phyloP scores from a whole-genome alignment of 2,113 vertebrate species.

The Zosterops pallidus region DNA sequence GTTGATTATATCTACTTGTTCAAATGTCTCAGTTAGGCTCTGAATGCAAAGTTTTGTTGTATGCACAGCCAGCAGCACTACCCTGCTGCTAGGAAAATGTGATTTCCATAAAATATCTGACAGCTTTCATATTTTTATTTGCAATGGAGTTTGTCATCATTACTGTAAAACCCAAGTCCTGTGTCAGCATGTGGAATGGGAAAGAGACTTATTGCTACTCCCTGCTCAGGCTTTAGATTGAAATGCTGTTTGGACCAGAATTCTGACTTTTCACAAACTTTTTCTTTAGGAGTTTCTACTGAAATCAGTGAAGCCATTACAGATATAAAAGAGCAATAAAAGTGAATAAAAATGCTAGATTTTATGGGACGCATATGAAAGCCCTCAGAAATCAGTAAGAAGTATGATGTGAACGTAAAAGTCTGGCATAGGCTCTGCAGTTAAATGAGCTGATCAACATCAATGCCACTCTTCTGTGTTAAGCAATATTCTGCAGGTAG shows the following conservation, averaged over 20 bases:
- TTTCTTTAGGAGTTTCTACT: neutral
- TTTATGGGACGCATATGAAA: neutral
- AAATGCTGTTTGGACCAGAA: neutral
- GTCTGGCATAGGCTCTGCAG: neutral
- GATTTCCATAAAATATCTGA: neutral
- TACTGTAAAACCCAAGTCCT: neutral
- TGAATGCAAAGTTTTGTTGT: neutral
- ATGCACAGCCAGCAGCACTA: neutral
- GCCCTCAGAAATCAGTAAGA: neutral
- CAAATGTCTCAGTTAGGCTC: neutral
- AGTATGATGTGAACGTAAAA: neutral
- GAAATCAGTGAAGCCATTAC: neutral
- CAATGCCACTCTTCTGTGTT: neutral
- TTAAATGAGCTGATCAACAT: neutral
- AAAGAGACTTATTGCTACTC: neutral
- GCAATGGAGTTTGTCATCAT: neutral
- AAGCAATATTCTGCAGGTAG: neutral
- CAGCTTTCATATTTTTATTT: neutral
- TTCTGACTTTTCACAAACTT: neutral
- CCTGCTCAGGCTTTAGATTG: neutral
- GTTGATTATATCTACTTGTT: neutral
- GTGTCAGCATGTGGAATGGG: neutral
- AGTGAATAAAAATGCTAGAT: neutral
- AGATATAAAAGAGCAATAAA: neutral
- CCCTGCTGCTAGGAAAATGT: neutral